These are phyloP conservation scores for Lepidurus apus DNA, from an alignment of 1,140 invertebrate genomes.

Conservation along the genomic window DNA sequence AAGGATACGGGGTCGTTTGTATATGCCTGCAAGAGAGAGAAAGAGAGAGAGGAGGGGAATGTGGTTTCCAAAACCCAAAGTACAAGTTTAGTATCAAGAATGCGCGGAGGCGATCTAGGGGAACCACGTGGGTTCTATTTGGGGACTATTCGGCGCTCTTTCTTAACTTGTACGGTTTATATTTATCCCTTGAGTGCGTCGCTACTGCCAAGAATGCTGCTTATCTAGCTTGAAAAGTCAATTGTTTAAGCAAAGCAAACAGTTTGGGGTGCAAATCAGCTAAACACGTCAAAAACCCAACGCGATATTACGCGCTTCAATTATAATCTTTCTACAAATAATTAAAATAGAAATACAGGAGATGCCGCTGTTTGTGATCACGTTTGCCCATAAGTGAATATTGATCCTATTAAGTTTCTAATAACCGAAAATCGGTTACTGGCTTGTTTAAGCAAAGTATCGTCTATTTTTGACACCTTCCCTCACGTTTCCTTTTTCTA, in stretches of 20 bases:
- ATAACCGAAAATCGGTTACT: too few relatives aligned
- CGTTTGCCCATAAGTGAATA: too few relatives aligned
- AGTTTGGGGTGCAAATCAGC: slow-evolving; percentile 9
- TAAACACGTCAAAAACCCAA: background rate
- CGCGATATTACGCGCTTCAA: background rate
- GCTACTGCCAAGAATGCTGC: background rate
- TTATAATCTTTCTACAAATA: background rate
- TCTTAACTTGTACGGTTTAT: slow-evolving; percentile 16
- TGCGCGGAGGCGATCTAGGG: slow-evolving; percentile 12
- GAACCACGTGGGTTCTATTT: slow-evolving; percentile 1
- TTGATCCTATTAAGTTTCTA: too few relatives aligned
- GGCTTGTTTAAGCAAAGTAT: too few relatives aligned
- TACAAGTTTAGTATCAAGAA: slow-evolving; percentile 19
- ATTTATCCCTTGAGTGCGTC: background rate
- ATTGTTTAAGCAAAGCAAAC: background rate
- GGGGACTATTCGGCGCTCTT: slow-evolving; percentile 20
- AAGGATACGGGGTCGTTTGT: background rate
- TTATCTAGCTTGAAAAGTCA: slow-evolving; percentile 19
- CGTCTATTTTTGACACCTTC: too few relatives aligned
- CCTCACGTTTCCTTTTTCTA: too few relatives aligned
- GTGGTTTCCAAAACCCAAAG: slow-evolving; percentile 8
- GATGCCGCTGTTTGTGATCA: too few relatives aligned
- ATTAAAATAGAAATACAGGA: background rate
- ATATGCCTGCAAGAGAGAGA: background rate
- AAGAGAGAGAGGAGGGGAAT: background rate